Percentiles rank a stretch among this genome's conserved stretches.
phyloP scores from a whole-genome alignment of 2,113 vertebrate genomes.

The Trogon melanurus region DNA sequence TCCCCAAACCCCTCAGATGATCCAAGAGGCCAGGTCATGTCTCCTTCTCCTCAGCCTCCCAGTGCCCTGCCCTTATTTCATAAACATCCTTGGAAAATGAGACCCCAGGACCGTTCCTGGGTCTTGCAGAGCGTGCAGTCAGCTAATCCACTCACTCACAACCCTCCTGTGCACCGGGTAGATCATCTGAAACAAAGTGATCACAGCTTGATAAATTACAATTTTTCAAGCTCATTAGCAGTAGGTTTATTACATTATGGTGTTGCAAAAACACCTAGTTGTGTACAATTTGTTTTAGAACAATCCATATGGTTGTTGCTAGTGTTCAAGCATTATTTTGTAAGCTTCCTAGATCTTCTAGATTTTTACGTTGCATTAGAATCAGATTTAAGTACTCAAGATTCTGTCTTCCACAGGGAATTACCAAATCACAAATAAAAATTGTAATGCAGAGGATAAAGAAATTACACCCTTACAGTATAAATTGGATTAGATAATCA shows the following conservation, averaged over 20 bases:
- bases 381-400: not conserved
- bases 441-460: not conserved
- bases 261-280: not conserved
- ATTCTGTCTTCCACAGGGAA: not conserved
- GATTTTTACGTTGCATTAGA: constrained; percentile 4
- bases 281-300: not conserved
- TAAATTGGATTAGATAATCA: constrained; percentile 36
- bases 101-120: not conserved
- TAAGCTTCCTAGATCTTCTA: not conserved
- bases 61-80: not conserved
- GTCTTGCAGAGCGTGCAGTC: not conserved
- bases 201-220: not conserved
- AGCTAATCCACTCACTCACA: not conserved
- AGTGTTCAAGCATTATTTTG: not conserved
- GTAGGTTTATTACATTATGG: not conserved
- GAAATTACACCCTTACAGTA: constrained; percentile 9
- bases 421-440: not conserved
- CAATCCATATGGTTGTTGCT: not conserved
- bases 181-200: not conserved
- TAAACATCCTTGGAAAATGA: not conserved
- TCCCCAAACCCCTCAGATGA: not conserved
- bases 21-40: not conserved
- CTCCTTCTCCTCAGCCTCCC: not conserved
- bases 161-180: not conserved
- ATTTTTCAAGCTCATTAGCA: not conserved